Evolutionary conservation across 2,888 invertebrate species (phyloP), one percentile per base, ranked within the genome.

Genomic region (Dichetophora obliterata): DNA sequence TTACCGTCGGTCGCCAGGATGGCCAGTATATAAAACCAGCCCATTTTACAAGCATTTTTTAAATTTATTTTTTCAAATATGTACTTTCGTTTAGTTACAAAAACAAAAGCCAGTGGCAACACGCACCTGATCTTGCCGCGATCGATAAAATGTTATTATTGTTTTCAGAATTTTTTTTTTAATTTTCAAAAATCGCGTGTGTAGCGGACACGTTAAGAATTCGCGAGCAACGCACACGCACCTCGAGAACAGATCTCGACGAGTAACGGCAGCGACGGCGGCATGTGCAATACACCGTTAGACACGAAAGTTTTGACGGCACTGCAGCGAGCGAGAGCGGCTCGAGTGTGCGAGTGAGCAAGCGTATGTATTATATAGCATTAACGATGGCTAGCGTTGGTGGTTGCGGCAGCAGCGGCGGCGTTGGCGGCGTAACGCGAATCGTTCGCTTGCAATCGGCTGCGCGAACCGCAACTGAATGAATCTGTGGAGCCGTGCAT

Each of bases 251-350:
- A 27, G 54, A 71, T 65, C 71, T 71, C 48, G 57, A 24, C 76
- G 75, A 59, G 66, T 37, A 79, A 79, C 80, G 78, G 79, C 83
- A 66, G 74, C 81, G 80, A 73, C 78, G 79, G 79, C 80, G 78
- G 68, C 70, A 66, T 75, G 80, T 78, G 76, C 50, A 8, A 34
- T 24, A n/a, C 48, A 65, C 61, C 69, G 76, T 71, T 76, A 69
- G 50, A 69, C 69, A 61, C 50, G 75, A 54, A 31, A 63, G 71
- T 59, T 59, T 31, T 34, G 54, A 24, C 59, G 61, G 43, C 19
- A 37, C 54, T 54, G n/a, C 54, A 27, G 52, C 14, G 31, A 57
- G 22, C 3, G 52, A 57, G 22, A 61, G 19, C 37, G 9, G 22
- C 19, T 24, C 9, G 14, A 9, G 59, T 24, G 71, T 71, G 59